phyloP scores from a whole-genome alignment of 1,140 invertebrate genomes.

The Idris sp. region DNA sequence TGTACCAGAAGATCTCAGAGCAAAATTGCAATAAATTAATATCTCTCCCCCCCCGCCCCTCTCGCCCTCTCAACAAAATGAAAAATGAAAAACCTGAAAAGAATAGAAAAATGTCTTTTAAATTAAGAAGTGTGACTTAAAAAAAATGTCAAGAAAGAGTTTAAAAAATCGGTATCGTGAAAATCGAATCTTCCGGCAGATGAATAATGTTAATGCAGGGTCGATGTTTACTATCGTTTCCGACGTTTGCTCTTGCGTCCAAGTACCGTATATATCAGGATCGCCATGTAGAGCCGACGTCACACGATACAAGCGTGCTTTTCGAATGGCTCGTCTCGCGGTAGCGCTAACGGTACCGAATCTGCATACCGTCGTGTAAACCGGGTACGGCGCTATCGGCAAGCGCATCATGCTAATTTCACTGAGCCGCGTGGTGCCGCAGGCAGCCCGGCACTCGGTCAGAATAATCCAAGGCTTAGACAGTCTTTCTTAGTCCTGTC shows the following conservation, averaged over 20 bases:
- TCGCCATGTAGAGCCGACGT: constrained; percentile 61
- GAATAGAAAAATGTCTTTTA: too few species aligned
- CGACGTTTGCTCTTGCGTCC: constrained; percentile 50
- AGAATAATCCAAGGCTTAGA: constrained; percentile 19
- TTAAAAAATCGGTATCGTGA: constrained; percentile 29
- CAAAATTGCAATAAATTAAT: too few species aligned
- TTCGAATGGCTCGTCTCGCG: constrained; percentile 35
- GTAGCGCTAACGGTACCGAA: constrained; percentile 66
- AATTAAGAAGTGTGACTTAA: too few species aligned
- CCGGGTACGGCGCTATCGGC: constrained; percentile 60
- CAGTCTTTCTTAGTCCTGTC: constrained; percentile 23
- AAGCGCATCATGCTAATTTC: constrained; percentile 66
- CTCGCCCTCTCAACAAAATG: too few species aligned
- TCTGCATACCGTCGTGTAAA: constrained; percentile 65
- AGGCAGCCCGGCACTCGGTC: constrained; percentile 19
- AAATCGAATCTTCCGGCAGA: constrained; percentile 59
- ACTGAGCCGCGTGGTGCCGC: constrained; percentile 52
- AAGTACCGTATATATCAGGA: constrained; percentile 66
- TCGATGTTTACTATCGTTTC: constrained; percentile 60
- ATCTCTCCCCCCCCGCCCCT: too few species aligned
- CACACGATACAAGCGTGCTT: constrained; percentile 60
- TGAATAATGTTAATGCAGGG: constrained; percentile 62
- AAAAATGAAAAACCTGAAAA: too few species aligned
- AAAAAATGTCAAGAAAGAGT: too few species aligned
- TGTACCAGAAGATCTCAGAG: too few species aligned